Evolutionary conservation across 1,140 invertebrate species (phyloP).

Genomic region (Latrodectus geometricus): DNA sequence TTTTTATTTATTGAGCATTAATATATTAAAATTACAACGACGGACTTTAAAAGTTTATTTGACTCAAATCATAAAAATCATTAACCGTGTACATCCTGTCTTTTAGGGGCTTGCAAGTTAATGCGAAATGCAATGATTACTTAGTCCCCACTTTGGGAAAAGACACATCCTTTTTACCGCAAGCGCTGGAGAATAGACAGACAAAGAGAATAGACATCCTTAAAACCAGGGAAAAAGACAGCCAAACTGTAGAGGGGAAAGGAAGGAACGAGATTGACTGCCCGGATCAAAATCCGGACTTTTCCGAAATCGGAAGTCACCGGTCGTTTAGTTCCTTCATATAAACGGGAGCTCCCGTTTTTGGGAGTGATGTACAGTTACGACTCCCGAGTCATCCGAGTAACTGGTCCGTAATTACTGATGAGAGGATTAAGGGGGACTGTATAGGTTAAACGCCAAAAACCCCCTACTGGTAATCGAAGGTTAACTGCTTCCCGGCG

Average conservation of each 20-base stretch:
- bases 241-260: background rate
- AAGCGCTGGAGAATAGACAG: background rate
- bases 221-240: conserved; percentile 1
- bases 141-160: conserved; percentile 5
- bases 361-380: conserved; percentile 49
- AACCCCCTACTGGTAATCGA: conserved; percentile 50
- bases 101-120: no score
- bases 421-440: conserved; percentile 51
- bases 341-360: background rate
- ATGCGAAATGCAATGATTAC: conserved; percentile 13
- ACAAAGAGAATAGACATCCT: background rate
- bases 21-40: no score
- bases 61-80: background rate
- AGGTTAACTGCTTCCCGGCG: conserved; percentile 59
- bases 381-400: conserved; percentile 30
- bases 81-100: background rate
- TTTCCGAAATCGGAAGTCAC: conserved; percentile 57
- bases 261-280: conserved; percentile 35
- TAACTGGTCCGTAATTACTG: conserved; percentile 58
- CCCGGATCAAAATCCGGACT: conserved; percentile 49
- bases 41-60: no score
- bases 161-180: conserved; percentile 4
- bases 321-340: conserved; percentile 44
- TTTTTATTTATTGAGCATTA: no score
- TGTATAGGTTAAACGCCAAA: conserved; percentile 49